These are phyloP conservation scores for Pammene fasciana DNA, from an alignment of 2,888 invertebrate genomes.

Conservation along the genomic window DNA sequence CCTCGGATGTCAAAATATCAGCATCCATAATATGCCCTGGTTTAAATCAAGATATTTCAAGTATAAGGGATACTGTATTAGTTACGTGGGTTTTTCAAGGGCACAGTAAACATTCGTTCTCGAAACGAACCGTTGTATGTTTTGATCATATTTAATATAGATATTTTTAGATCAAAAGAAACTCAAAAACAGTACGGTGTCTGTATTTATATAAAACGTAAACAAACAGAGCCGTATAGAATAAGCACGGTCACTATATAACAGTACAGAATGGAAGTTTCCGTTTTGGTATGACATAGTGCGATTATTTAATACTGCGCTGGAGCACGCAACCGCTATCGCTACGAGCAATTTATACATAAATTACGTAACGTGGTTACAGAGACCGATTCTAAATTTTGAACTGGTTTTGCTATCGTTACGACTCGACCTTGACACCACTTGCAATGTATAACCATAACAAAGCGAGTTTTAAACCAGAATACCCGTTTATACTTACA, in stretches of 20 bases:
- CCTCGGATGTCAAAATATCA: too few relatives aligned
- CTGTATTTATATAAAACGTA: conserved; percentile 1
- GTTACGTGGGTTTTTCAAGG: background rate
- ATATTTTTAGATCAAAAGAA: conserved; percentile 8
- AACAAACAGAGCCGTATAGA: conserved; percentile 3
- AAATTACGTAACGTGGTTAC: conserved; percentile 40
- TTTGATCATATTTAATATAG: background rate
- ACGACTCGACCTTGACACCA: too few relatives aligned
- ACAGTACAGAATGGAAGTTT: conserved; percentile 56
- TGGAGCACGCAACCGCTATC: too few relatives aligned
- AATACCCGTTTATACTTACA: too few relatives aligned
- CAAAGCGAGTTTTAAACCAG: too few relatives aligned
- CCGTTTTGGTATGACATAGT: conserved; percentile 52
- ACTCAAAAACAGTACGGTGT: background rate
- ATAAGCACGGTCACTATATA: background rate
- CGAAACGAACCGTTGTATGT: background rate
- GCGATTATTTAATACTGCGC: conserved; percentile 55
- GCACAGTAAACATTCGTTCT: background rate
- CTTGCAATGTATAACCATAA: too few relatives aligned
- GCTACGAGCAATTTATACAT: conserved; percentile 35
- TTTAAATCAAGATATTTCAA: too few relatives aligned
- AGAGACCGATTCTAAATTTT: conserved; percentile 8
- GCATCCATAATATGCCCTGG: too few relatives aligned
- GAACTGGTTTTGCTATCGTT: too few relatives aligned
- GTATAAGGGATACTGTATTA: too few relatives aligned